Evolutionary conservation across 2,797 vertebrate species (phyloP).

Genomic region (Bovichtus variegatus): DNA sequence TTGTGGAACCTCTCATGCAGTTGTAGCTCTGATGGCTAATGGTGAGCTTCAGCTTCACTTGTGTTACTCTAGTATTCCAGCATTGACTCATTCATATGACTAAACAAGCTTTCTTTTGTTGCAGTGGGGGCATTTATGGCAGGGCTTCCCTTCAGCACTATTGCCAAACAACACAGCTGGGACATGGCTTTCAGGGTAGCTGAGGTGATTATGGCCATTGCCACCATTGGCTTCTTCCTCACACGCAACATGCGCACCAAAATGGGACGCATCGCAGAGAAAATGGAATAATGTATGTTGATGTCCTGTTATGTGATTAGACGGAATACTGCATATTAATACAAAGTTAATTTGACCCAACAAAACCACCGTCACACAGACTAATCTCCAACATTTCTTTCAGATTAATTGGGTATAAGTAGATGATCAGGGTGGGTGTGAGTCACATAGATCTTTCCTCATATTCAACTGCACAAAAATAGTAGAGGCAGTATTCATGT

Average conservation of each 20-base stretch:
- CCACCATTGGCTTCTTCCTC: slow-evolving; percentile 90
- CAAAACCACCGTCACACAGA: slow-evolving; percentile 3
- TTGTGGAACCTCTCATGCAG: slow-evolving; percentile 96
- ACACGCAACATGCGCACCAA: slow-evolving; percentile 96
- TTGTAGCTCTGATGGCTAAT: slow-evolving; percentile 96
- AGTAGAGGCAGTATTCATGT: background rate
- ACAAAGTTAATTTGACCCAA: slow-evolving; percentile 29
- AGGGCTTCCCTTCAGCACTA: slow-evolving; percentile 94
- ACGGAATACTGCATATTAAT: slow-evolving; percentile 37
- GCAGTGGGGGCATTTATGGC: slow-evolving; percentile 97
- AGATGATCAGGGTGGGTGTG: slow-evolving; percentile 24
- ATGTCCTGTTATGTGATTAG: background rate
- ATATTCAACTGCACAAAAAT: slow-evolving; percentile 7
- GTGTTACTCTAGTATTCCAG: rapidly evolving
- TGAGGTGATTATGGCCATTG: slow-evolving; percentile 85
- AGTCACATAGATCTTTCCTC: too few relatives aligned
- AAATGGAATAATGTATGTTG: slow-evolving; percentile 86
- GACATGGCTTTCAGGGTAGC: slow-evolving; percentile 95
- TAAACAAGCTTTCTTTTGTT: slow-evolving; percentile 38
- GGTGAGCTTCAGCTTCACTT: slow-evolving; percentile 80
- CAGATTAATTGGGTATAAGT: background rate
- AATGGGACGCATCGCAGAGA: slow-evolving; percentile 91
- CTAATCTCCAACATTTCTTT: background rate
- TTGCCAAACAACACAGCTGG: slow-evolving; percentile 96
- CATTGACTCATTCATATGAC: background rate